Percentiles rank a stretch among this genome's conserved stretches.
These are phyloP conservation scores for Ethmia dodecea DNA, from an alignment of 2,888 invertebrate species.

Conservation along the genomic window DNA sequence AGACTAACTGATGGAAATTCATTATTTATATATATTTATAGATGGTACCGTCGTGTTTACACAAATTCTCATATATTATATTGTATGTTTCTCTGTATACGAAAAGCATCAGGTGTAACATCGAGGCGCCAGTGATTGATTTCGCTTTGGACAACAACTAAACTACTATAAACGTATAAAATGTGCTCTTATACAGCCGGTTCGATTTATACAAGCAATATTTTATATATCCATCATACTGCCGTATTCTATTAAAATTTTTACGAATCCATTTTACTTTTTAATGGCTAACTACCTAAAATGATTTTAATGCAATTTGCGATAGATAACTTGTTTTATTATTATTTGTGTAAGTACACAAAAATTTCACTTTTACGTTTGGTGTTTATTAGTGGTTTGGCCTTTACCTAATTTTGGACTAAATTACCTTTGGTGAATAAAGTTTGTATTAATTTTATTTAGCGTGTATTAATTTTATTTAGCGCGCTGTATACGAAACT, in stretches of 20 bases:
- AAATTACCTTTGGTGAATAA: no score
- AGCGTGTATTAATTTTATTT: no score
- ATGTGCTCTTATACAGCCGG: slow-evolving; percentile 38
- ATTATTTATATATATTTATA: not conserved
- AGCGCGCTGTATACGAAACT: no score
- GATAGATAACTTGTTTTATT: not conserved
- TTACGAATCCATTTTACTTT: not conserved
- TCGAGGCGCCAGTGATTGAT: slow-evolving; percentile 53
- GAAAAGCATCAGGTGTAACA: slow-evolving; percentile 53
- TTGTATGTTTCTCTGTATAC: not conserved
- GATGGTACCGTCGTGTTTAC: not conserved
- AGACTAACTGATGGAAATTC: no score
- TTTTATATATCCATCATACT: no score
- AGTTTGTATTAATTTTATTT: no score
- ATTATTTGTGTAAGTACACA: no score
- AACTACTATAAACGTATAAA: slow-evolving; percentile 39
- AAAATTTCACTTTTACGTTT: no score
- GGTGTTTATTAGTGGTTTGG: no score
- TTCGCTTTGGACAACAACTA: slow-evolving; percentile 35
- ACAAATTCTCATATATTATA: not conserved
- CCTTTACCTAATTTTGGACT: no score
- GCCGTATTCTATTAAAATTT: no score
- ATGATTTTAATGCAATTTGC: not conserved
- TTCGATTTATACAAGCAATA: slow-evolving; percentile 10
- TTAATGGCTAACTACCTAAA: not conserved